Evolutionary conservation across 2,888 invertebrate species (phyloP), one percentile per base, ranked within the genome.

Genomic region (Andrena fulva): DNA sequence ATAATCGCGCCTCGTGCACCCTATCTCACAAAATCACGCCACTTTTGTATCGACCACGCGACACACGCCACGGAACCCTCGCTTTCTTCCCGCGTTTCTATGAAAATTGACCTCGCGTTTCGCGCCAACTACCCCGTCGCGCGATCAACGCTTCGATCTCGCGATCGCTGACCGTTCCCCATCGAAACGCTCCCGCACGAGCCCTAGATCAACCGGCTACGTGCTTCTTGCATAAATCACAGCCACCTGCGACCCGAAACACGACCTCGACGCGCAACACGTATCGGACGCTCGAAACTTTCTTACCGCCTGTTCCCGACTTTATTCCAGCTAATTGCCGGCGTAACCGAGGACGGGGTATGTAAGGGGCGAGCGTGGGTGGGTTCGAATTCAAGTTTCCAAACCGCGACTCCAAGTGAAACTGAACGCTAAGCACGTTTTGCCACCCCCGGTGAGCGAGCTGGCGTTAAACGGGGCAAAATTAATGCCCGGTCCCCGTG

Each of bases 21-120:
- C 31, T 68, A 64, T 80, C 68, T 35, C 16, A 56, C 56, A 20
- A 66, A 81, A 81, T 80, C 63, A 81, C 62, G 60, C 68, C 33
- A 59, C 4, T 73, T 42, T 16, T 5, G n/a, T 59, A 68, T 73
- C 67, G 72, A 64, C 66, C 71, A 54, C 54, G 20, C 48, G 64
- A 31, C 56, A 56, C 48, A n/a, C 20, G 63, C 27, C 31, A 33
- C 68, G 50, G 33, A 77, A 48, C 16, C 10, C 4, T 52, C 56
- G 29, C 31, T 31, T 59, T 69, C 6, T 59, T 59, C 33, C 29
- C n/a, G 27, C 42, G 24, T 20, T 29, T 62, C 31, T 7, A 20
- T n/a, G 16, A 69, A 75, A 74, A 50, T 71, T 29, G 5, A 16
- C n/a, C n/a, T 31, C 50, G 52, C 52, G 8, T n/a, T n/a, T 50